A percentile compares a stretch with the other conserved stretches of the same genome.
Evolutionary conservation across 2,888 invertebrate genomes (phyloP).

Genomic region (Coelopa pilipes): DNA sequence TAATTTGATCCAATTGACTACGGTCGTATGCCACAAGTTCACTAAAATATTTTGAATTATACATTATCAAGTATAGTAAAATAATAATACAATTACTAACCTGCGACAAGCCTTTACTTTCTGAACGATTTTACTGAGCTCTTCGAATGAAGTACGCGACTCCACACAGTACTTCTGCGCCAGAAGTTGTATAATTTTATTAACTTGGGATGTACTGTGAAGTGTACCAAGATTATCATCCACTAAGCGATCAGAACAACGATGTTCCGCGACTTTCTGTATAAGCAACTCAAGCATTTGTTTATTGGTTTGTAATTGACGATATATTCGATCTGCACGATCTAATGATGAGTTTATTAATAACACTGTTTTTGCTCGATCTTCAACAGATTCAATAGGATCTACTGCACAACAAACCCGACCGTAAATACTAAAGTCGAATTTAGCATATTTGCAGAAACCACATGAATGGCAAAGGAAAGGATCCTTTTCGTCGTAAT

Average conservation of each 20-base stretch:
- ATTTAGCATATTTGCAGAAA: conserved; percentile 99
- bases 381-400: conserved; percentile 96
- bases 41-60: conserved; percentile 60
- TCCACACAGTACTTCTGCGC: conserved; percentile 96
- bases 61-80: background rate
- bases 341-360: conserved; percentile 91
- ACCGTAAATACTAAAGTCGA: conserved; percentile 92
- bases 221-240: conserved; percentile 70
- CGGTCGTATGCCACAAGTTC: conserved; percentile 93
- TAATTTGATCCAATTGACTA: conserved; percentile 71
- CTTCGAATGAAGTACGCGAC: conserved; percentile 94
- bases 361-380: conserved; percentile 92
- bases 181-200: conserved; percentile 91
- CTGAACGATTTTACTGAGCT: conserved; percentile 89
- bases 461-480: conserved; percentile 99
- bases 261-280: conserved; percentile 88
- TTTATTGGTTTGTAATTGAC: conserved; percentile 89
- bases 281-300: conserved; percentile 88
- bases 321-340: conserved; percentile 93
- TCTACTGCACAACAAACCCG: conserved; percentile 96
- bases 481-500: conserved; percentile 99
- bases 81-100: conserved; percentile 56
- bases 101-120: conserved; percentile 89
- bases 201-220: conserved; percentile 76
- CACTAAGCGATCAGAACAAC: conserved; percentile 72